Evolutionary conservation across 2,888 invertebrate species (phyloP).

Genomic region (Drosophila multiciliata): DNA sequence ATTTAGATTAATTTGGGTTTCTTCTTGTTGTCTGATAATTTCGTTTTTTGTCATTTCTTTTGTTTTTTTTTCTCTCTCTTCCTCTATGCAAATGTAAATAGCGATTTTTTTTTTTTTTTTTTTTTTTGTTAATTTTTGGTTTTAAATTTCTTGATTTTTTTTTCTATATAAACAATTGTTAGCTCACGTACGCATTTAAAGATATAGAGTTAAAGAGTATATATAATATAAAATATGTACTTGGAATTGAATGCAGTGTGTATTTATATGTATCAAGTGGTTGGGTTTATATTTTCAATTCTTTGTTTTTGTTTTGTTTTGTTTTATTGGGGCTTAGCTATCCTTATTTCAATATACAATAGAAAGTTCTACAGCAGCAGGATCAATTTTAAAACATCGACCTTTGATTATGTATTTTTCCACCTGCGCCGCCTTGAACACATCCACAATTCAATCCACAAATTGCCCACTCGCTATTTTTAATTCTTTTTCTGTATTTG

Average conservation of each 20-base stretch:
- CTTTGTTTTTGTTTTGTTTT: background rate
- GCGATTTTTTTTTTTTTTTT: conserved; percentile 14
- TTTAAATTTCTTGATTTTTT: conserved; percentile 25
- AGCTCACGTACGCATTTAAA: conserved; percentile 46
- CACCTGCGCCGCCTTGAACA: background rate
- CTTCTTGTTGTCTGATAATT: conserved; percentile 35
- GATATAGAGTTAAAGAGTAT: conserved; percentile 66
- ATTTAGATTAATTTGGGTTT: conserved; percentile 77
- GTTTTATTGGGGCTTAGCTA: conserved; percentile 12
- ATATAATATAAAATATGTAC: conserved; percentile 79
- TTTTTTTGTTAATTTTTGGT: conserved; percentile 3
- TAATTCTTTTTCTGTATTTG: conserved; percentile 61
- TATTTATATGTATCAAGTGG: conserved; percentile 54
- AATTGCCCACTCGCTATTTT: conserved; percentile 14
- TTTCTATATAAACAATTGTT: conserved; percentile 62
- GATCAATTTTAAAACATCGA: conserved; percentile 10
- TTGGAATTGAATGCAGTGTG: conserved; percentile 73
- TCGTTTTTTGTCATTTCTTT: conserved; percentile 19
- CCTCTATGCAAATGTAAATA: conserved; percentile 61
- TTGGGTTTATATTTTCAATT: conserved; percentile 8
- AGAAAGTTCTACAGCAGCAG: conserved; percentile 27
- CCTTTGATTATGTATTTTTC: background rate
- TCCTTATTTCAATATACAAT: conserved; percentile 43
- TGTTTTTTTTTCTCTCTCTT: background rate
- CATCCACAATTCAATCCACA: conserved; percentile 12